Evolutionary conservation across 2,888 invertebrate genomes (phyloP).

Genomic region (Cheilosia grossa): DNA sequence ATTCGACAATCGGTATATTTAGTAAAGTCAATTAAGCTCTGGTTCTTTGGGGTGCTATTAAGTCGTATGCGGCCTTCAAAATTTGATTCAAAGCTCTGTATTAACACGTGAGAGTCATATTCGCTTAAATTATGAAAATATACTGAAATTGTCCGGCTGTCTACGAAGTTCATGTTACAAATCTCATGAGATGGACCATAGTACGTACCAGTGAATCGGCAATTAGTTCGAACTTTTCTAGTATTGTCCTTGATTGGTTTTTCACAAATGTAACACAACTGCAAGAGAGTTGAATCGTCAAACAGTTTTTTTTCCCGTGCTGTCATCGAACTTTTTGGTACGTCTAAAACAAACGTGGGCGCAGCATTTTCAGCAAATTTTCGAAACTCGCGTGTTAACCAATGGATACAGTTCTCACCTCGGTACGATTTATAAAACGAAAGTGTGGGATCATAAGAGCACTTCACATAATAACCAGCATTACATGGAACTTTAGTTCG

Average conservation of each 20-base stretch:
- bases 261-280: not conserved
- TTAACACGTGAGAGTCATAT: not conserved
- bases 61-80: not conserved
- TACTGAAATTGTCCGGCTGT: not conserved
- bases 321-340: not conserved
- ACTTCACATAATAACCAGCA: conserved; percentile 1
- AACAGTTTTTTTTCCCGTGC: not conserved
- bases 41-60: not conserved
- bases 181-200: not conserved
- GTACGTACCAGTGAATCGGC: not conserved
- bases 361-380: conserved; percentile 3
- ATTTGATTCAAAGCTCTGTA: not conserved
- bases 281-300: not conserved
- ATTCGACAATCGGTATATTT: not conserved
- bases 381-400: not conserved
- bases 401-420: conserved; percentile 8
- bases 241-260: not conserved
- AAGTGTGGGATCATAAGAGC: conserved; percentile 9
- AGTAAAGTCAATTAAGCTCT: conserved; percentile 7
- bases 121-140: not conserved
- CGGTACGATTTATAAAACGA: conserved; percentile 10
- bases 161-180: not conserved
- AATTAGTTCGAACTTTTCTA: not conserved
- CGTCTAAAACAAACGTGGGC: not conserved
- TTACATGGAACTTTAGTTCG: not conserved